A percentile compares a stretch with the other conserved stretches of the same genome.
Evolutionary conservation across 2,888 invertebrate species (phyloP).

Genomic region (Diarsia mendica): DNA sequence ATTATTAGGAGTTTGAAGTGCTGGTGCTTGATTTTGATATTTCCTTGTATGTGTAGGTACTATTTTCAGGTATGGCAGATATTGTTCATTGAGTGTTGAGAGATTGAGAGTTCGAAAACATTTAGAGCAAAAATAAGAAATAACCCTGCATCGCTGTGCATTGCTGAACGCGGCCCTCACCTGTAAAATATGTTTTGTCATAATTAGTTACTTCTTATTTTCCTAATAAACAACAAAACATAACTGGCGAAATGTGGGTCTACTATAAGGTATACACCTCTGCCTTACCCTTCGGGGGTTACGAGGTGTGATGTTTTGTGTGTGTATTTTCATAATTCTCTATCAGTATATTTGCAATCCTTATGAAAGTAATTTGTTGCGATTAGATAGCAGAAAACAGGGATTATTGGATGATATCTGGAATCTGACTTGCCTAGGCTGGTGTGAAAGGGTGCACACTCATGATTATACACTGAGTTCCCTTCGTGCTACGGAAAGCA

Average conservation of each 20-base stretch:
- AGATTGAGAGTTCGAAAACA: neutral
- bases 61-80: conserved; percentile 5
- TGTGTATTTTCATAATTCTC: neutral
- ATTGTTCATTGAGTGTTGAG: neutral
- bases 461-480: no score
- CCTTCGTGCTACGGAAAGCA: no score
- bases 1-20: neutral
- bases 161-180: no score
- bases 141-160: neutral
- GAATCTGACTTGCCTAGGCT: neutral
- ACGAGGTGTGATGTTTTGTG: no score
- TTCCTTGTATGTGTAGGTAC: neutral
- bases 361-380: neutral
- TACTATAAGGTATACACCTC: no score
- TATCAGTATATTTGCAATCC: neutral
- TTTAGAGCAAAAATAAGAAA: neutral
- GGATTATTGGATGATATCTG: neutral
- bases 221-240: neutral
- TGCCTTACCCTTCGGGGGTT: no score
- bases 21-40: neutral
- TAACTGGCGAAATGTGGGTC: no score
- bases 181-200: neutral
- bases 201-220: neutral
- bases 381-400: neutral
- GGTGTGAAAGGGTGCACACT: no score